Evolutionary conservation across 2,888 invertebrate genomes (phyloP), one percentile per base, ranked within the genome.

Genomic region (Caenorhabditis imperialis): DNA sequence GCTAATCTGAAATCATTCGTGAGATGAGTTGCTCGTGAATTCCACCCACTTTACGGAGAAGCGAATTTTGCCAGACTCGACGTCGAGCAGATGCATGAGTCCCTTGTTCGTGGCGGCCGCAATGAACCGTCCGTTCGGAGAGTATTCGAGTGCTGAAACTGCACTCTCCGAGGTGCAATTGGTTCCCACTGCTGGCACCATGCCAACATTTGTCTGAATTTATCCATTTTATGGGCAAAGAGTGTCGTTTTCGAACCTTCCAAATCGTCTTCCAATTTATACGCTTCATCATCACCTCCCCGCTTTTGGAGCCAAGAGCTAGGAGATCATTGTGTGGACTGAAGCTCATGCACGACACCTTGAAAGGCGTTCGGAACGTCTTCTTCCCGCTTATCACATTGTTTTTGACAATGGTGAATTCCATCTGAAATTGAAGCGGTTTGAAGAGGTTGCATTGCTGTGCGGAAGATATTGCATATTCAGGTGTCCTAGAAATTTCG

Each of bases 231-330:
- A 18, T 42, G 14, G 12, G 6, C 42, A 67, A 14, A 27, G 60
- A 6, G 14, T 30, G 5, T 25, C 12, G 8, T 16, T 14, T 3
- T 8, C 44, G 33, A 22, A 85, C 83, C 74, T 82, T 82, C 85
- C 85, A 85, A 35, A 84, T 81, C n/a, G 75, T 81, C 53, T 84
- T 85, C 82, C 85, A 83, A 8, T 72, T 63, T 6, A 55, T 69
- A 23, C 85, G 61, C 50, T 83, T 83, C 38, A 85, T 30, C 30
- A 79, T 47, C 20, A 85, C 65, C 18, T 85, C 84, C 1, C 85
- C 85, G 18, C 72, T 73, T 51, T 65, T 72, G 8, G 83, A 82
- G 0, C 83, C 85, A 35, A 85, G 42, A 33, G 84, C 84, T 7
- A 86, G 45, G 10, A 85, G 60, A 44, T 82, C 81, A 27, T 75